Conservation (phyloP, 1,140 invertebrate genomes). For the Bicyclus anynana region DNA sequence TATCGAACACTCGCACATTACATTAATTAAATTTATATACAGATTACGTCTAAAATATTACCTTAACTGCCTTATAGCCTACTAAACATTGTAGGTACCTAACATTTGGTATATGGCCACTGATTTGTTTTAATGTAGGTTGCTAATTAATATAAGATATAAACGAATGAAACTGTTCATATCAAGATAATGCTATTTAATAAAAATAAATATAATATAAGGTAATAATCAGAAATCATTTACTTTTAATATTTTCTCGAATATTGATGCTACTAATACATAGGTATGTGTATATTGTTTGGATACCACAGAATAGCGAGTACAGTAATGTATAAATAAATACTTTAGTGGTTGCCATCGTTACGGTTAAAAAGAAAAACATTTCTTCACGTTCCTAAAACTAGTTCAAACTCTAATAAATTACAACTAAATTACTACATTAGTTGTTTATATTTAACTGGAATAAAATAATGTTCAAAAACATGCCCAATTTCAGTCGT, state of each 20-base stretch:
- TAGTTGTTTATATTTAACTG: constrained; percentile 6
- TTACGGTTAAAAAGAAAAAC: neutral
- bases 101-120: constrained; percentile 51
- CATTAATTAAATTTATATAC: constrained; percentile 74
- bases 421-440: constrained; percentile 7
- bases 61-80: constrained; percentile 47
- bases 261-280: constrained; percentile 5
- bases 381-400: neutral
- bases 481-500: constrained; percentile 15
- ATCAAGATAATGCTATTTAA: too few species aligned
- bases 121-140: constrained; percentile 28
- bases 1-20: constrained; percentile 75
- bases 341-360: neutral
- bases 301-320: constrained; percentile 41
- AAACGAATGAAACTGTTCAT: neutral
- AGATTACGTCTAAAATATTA: constrained; percentile 54
- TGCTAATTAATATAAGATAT: constrained; percentile 9
- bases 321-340: constrained; percentile 35
- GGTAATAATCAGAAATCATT: neutral
- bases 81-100: constrained; percentile 44
- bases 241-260: neutral
- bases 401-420: neutral
- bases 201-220: too few species aligned
- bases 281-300: neutral
- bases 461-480: constrained; percentile 6